phyloP scores from a whole-genome alignment of 1,140 invertebrate species.

The Drosophila subobscura region DNA sequence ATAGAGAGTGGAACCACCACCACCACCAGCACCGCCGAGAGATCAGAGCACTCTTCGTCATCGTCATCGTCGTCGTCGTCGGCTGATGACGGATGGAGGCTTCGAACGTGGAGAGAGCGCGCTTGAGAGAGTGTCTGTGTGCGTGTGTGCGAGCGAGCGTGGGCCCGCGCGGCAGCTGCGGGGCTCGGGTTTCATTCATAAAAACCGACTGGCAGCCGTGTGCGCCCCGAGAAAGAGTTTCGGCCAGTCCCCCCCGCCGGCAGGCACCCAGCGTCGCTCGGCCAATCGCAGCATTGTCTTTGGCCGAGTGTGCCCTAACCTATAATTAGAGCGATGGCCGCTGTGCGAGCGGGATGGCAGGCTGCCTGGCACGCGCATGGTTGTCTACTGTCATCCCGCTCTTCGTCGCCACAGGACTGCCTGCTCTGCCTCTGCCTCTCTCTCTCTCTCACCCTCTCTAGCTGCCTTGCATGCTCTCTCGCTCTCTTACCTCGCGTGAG shows the following conservation, averaged over 20 bases:
- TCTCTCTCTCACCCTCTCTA: background rate
- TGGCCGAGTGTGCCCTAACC: conserved; percentile 53
- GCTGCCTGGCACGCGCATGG: conserved; percentile 29
- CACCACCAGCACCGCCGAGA: background rate
- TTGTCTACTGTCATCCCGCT: conserved; percentile 32
- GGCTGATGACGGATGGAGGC: background rate
- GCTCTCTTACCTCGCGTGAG: conserved; percentile 13
- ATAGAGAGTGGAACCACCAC: conserved; percentile 28
- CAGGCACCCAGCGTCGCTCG: conserved; percentile 3
- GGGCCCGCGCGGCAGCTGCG: background rate
- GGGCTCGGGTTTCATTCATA: conserved; percentile 52
- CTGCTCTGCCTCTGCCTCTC: background rate
- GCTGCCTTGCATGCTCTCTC: background rate
- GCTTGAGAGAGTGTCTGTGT: conserved; percentile 1
- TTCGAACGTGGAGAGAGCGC: background rate
- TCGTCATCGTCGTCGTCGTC: no score
- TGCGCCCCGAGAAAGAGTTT: conserved; percentile 57
- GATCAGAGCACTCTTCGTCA: no score
- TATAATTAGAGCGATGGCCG: conserved; percentile 84
- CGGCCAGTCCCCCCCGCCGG: conserved; percentile 55
- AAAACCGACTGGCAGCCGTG: conserved; percentile 24
- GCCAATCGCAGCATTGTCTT: conserved; percentile 65
- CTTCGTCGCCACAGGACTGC: conserved; percentile 2
- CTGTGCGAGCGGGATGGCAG: conserved; percentile 59
- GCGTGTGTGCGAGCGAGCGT: background rate